Base-by-base conservation (phyloP, 1,140 invertebrate species). In the Drosophila auraria region DNA sequence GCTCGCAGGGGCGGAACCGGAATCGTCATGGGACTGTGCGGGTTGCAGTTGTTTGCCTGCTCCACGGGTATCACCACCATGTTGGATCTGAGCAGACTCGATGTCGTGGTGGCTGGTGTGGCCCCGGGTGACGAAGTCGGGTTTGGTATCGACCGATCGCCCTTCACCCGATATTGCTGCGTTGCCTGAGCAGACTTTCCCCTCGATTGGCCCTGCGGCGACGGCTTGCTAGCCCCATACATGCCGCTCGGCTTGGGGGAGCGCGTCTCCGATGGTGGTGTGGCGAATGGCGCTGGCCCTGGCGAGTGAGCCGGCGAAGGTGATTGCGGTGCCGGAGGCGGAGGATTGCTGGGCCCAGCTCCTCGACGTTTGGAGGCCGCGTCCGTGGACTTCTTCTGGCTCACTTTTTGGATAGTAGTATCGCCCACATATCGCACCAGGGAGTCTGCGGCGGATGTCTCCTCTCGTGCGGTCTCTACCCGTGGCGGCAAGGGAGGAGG, bases 11-110 rank as follows among this genome's bases (percentile, higher is more conserved):
- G 91, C 12, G 91, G 91, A 45, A 92, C 83, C 2, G 91, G 90
- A 30, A 92, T 82, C 2, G 76, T 47, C 81, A 83, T 92, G 30
- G 84, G 61, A 58, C 54, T 89, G 49, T 74, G 74, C 15, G 51
- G 59, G 56, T 42, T 72, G 40, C 57, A 64, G 20, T n/a, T 49
- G 17, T 42, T 20, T 5, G 60, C 40, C 33, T 80, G 78, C 33
- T 69, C 89, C 40, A 91, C 76, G n/a, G 92, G 92, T 78, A 93
- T 93, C 17, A 92, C 83, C 6, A 93, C 91, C 92, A 93, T 93
- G 49, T 91, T 87, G 38, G 81, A 89, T 58, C 71, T 72, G 5
- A 91, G 83, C 38, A 91, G 47, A 66, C 58, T 91, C 0, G 84
- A 70, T 6, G 80, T 81, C 12, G 69, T 58, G 23, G 69, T 62